These are phyloP conservation scores for Drosophila funebris DNA, from an alignment of 1,140 invertebrate species.

Conservation along the genomic window DNA sequence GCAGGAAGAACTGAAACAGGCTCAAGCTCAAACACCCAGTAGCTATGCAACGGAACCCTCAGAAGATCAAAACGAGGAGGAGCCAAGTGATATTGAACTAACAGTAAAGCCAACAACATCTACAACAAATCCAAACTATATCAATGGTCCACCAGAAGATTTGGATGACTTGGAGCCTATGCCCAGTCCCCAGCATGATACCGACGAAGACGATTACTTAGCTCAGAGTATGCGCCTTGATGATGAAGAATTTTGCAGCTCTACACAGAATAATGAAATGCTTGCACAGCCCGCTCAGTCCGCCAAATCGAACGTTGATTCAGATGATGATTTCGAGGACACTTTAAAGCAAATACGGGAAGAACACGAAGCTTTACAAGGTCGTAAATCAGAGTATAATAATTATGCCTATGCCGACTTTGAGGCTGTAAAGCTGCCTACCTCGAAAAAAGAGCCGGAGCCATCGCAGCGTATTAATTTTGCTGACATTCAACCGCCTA, in stretches of 20 bases:
- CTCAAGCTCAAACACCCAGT: not conserved
- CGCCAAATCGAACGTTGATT: slow-evolving; percentile 13
- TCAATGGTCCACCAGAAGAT: slow-evolving; percentile 45
- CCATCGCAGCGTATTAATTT: slow-evolving; percentile 26
- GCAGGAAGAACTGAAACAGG: slow-evolving; percentile 25
- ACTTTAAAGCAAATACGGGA: slow-evolving; percentile 60
- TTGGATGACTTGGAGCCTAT: slow-evolving; percentile 52
- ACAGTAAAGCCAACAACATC: not conserved
- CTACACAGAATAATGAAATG: slow-evolving; percentile 32
- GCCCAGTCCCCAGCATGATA: slow-evolving; percentile 4
- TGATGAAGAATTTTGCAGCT: slow-evolving; percentile 39
- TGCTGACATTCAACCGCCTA: not conserved
- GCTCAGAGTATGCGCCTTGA: slow-evolving; percentile 60
- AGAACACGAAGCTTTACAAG: slow-evolving; percentile 57
- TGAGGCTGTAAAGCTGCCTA: slow-evolving; percentile 39
- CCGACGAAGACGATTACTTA: slow-evolving; percentile 52
- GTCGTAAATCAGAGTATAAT: slow-evolving; percentile 64
- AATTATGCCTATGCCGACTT: slow-evolving; percentile 59
- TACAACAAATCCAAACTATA: slow-evolving; percentile 10
- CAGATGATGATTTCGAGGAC: slow-evolving; percentile 68
- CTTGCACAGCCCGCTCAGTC: not conserved
- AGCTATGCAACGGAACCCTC: not conserved
- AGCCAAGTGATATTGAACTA: not conserved
- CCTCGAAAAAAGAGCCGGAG: not conserved
- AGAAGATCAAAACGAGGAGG: slow-evolving; percentile 8